Conservation (phyloP, 2,888 invertebrate genomes). For the Bugulina stolonifera region DNA sequence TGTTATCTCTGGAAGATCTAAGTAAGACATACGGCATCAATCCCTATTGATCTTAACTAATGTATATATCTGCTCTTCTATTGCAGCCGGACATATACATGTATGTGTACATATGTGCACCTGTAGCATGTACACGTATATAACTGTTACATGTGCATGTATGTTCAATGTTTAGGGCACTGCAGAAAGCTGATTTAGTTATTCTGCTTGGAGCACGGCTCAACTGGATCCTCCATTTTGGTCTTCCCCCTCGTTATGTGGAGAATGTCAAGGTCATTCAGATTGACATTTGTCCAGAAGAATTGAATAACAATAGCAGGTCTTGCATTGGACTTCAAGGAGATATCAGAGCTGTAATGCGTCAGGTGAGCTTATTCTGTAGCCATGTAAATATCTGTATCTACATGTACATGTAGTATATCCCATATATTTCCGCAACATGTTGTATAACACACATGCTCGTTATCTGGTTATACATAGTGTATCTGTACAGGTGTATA, state of each 20-base stretch:
- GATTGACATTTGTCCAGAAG: constrained; percentile 81
- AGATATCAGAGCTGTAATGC: constrained; percentile 70
- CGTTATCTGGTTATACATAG: too few species aligned
- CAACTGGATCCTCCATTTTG: constrained; percentile 98
- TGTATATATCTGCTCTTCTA: not conserved
- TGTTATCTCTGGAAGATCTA: constrained; percentile 79
- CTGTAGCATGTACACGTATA: not conserved
- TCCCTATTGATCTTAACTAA: too few species aligned
- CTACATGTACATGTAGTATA: too few species aligned
- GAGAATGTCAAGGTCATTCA: constrained; percentile 81
- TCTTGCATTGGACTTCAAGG: constrained; percentile 76
- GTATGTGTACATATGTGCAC: not conserved
- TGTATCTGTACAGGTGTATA: too few species aligned
- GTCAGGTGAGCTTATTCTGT: too few species aligned
- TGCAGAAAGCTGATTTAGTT: constrained; percentile 81
- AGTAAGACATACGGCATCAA: too few species aligned
- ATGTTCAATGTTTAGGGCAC: too few species aligned
- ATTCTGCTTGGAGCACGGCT: constrained; percentile 81
- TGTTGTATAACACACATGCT: too few species aligned
- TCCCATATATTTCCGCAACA: too few species aligned
- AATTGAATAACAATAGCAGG: constrained; percentile 81
- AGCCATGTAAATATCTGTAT: too few species aligned
- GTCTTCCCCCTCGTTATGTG: constrained; percentile 75
- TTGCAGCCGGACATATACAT: not conserved
- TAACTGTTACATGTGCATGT: too few species aligned